phyloP scores from a whole-genome alignment of 2,113 vertebrate species.

The Elanus axillaris region DNA sequence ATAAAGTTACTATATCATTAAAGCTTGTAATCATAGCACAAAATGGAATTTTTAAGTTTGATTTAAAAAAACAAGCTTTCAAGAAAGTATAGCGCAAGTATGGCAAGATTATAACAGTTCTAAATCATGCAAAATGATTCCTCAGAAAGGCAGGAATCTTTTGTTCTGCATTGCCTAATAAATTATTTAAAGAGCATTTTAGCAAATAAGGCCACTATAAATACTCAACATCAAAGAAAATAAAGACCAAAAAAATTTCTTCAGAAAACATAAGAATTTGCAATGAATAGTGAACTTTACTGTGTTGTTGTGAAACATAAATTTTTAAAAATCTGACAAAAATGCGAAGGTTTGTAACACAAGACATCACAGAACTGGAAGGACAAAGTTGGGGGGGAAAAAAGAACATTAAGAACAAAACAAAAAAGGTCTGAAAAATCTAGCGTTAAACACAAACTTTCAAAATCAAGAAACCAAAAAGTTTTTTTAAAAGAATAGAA shows the following conservation, averaged over 20 bases:
- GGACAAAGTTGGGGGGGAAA: background rate
- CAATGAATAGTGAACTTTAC: background rate
- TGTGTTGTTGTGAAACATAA: background rate
- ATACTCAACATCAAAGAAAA: background rate
- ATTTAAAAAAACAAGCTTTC: background rate
- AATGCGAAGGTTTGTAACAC: background rate
- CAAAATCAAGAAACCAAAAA: background rate
- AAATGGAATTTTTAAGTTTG: background rate
- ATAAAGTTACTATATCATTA: background rate
- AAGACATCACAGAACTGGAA: background rate
- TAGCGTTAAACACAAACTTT: background rate
- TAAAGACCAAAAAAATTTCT: background rate
- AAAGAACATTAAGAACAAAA: too few relatives aligned
- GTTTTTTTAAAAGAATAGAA: background rate
- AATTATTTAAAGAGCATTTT: conserved; percentile 16
- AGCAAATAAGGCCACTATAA: background rate
- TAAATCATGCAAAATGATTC: background rate
- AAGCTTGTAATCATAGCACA: background rate
- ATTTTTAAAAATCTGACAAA: background rate
- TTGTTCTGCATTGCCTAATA: background rate
- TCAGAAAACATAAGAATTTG: background rate
- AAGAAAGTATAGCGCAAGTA: background rate
- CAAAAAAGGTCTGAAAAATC: background rate
- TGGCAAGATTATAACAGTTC: background rate
- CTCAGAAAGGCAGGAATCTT: background rate